A percentile compares a stretch with the other conserved stretches of the same genome.
phyloP scores from a whole-genome alignment of 1,140 invertebrate genomes.

The Arctopsyche grandis region DNA sequence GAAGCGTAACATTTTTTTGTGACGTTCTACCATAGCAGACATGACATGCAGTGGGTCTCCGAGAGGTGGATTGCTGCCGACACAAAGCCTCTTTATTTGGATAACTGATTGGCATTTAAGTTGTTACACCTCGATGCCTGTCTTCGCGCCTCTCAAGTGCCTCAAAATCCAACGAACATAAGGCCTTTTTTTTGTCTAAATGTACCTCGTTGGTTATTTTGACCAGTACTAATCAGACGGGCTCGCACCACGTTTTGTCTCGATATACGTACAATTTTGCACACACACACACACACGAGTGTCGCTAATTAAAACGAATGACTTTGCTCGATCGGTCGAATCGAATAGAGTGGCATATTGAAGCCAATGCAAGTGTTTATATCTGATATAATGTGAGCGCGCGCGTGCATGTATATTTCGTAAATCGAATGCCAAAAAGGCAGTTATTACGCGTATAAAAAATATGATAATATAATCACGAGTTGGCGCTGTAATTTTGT shows the following conservation, averaged over 20 bases:
- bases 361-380: not conserved
- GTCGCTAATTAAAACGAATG: constrained; percentile 22
- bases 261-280: constrained; percentile 1
- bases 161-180: not conserved
- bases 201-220: not conserved
- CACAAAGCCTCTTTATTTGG: constrained; percentile 44
- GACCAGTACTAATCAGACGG: constrained; percentile 20
- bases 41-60: not conserved
- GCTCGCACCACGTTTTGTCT: not conserved
- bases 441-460: not conserved
- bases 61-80: constrained; percentile 17
- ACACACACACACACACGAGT: not conserved
- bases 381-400: not conserved
- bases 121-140: constrained; percentile 45
- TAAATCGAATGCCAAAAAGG: not conserved
- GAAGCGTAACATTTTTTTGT: not conserved
- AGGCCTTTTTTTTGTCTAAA: not conserved
- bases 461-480: not conserved
- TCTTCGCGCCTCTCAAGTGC: constrained; percentile 19
- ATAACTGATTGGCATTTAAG: constrained; percentile 54
- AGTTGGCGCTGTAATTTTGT: not conserved
- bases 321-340: not conserved
- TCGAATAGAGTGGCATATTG: not conserved
- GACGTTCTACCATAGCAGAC: not conserved
- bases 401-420: not conserved